phyloP scores from a whole-genome alignment of 2,888 invertebrate genomes.

The Acronicta leporina region DNA sequence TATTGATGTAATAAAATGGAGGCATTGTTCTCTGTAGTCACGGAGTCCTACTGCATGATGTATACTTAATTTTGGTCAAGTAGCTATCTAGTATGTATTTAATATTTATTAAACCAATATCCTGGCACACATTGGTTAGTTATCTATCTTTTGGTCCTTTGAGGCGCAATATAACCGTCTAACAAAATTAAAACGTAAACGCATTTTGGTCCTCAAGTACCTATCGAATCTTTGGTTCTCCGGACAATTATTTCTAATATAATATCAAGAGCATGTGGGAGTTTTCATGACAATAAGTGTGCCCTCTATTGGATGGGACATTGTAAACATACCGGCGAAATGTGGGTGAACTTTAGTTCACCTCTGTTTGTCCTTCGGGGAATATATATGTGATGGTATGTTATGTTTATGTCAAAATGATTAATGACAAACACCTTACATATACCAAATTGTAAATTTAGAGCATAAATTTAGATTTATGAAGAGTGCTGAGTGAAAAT shows the following conservation, averaged over 20 bases:
- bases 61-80: not conserved
- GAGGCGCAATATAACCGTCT: not conserved
- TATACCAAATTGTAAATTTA: no score
- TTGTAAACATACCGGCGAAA: no score
- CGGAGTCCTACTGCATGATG: conserved; percentile 20
- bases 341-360: no score
- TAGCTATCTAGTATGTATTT: not conserved
- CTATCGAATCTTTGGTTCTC: no score
- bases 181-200: no score
- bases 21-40: conserved; percentile 50
- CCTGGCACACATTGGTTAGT: not conserved
- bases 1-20: conserved; percentile 57
- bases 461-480: not conserved
- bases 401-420: no score
- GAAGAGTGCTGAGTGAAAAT: not conserved
- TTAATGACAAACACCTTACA: not conserved
- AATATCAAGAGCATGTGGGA: no score
- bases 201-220: not conserved
- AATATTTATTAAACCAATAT: not conserved
- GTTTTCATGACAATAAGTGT: no score
- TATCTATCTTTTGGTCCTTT: not conserved
- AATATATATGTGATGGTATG: no score
- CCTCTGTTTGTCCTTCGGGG: no score
- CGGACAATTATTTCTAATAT: no score
- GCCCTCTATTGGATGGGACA: no score